Evolutionary conservation across 2,888 invertebrate species (phyloP).

Genomic region (Agrypnus murinus): DNA sequence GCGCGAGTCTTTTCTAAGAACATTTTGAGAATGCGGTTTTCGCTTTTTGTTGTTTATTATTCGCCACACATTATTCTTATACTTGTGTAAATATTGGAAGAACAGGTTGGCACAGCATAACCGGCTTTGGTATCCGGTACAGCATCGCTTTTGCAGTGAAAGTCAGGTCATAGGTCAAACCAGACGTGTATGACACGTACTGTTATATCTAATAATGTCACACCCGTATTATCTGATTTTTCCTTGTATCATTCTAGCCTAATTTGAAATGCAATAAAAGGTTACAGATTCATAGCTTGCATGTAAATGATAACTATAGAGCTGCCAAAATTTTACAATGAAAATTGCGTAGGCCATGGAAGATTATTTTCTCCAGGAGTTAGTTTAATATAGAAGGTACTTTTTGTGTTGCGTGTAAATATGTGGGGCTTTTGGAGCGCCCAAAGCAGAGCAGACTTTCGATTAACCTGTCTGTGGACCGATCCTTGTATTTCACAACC

Average conservation of each 20-base stretch:
- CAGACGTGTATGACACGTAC: conserved; percentile 29
- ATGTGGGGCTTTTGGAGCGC: conserved; percentile 42
- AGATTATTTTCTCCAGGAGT: conserved; percentile 13
- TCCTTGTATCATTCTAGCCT: conserved; percentile 1
- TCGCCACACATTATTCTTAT: background rate
- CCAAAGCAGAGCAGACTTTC: conserved; percentile 52
- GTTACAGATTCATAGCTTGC: background rate
- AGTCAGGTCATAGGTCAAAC: conserved; percentile 44
- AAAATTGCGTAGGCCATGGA: conserved; percentile 5
- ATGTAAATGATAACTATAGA: background rate
- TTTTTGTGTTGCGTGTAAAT: conserved; percentile 24
- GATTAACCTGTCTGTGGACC: conserved; percentile 56
- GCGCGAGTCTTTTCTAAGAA: conserved; percentile 28
- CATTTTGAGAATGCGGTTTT: conserved; percentile 30
- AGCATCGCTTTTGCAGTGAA: conserved; percentile 44
- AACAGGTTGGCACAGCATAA: conserved; percentile 43
- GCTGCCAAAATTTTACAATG: background rate
- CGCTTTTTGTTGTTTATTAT: conserved; percentile 14
- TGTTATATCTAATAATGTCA: conserved; percentile 39
- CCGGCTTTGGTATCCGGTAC: conserved; percentile 45
- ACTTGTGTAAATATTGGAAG: conserved; percentile 38
- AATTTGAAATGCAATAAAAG: background rate
- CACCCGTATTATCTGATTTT: conserved; percentile 8
- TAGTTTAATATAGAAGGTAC: background rate
- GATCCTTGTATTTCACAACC: conserved; percentile 59